These are phyloP conservation scores for Luscinia megarhynchos DNA, from an alignment of 2,797 vertebrate genomes.

Conservation along the genomic window DNA sequence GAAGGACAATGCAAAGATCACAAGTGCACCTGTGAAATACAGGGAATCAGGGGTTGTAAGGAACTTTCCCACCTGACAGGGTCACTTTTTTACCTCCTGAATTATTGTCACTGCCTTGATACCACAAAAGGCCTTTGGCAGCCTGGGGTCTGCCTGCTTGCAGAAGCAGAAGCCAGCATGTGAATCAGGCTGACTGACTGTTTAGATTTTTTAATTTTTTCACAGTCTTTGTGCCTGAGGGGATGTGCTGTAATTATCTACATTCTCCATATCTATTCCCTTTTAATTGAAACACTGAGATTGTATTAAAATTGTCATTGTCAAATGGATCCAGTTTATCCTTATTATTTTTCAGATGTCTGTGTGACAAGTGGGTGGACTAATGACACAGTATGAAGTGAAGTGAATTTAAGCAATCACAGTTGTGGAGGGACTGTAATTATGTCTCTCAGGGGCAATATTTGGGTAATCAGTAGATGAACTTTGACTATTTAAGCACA, in stretches of 20 bases:
- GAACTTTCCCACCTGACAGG: background rate
- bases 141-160: slow-evolving; percentile 16
- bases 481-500: background rate
- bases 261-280: background rate
- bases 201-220: background rate
- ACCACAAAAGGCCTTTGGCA: slow-evolving; percentile 10
- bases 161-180: slow-evolving; percentile 15
- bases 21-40: background rate
- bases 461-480: slow-evolving; percentile 13
- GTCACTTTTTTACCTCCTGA: slow-evolving; percentile 16
- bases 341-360: slow-evolving; percentile 10
- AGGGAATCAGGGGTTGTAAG: background rate
- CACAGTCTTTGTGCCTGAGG: background rate
- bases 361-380: slow-evolving; percentile 1
- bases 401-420: slow-evolving; percentile 19
- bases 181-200: background rate
- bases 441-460: slow-evolving; percentile 17
- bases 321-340: background rate
- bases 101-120: background rate
- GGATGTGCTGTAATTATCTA: slow-evolving; percentile 41
- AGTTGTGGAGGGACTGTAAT: background rate
- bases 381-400: background rate
- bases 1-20: background rate
- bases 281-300: slow-evolving; percentile 25
- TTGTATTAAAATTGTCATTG: slow-evolving; percentile 36